Conservation (phyloP, 2,113 vertebrate species). For the Tragelaphus strepsiceros region DNA sequence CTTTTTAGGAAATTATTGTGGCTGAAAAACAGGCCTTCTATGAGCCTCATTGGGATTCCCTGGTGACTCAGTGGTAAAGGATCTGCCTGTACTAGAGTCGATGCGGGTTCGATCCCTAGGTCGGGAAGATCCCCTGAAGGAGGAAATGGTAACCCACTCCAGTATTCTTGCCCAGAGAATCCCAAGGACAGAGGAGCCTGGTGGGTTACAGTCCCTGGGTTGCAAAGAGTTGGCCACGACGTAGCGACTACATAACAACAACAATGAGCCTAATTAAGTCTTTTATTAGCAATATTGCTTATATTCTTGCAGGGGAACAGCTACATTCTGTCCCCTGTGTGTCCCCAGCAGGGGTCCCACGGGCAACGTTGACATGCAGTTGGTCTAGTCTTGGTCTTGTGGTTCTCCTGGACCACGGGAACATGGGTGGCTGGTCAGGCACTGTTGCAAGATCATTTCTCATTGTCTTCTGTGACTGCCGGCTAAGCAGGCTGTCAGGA, state of each 20-base stretch:
- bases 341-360: rapidly evolving
- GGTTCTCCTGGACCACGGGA: background rate
- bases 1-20: background rate
- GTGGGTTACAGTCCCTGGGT: background rate
- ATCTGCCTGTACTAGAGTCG: background rate
- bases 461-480: background rate
- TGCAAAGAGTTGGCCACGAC: background rate
- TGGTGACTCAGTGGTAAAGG: background rate
- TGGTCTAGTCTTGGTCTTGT: background rate
- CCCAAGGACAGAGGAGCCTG: background rate
- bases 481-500: background rate
- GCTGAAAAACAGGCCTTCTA: background rate
- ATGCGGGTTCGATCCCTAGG: rapidly evolving
- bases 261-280: background rate
- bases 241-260: background rate
- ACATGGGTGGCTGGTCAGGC: rapidly evolving
- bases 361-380: rapidly evolving
- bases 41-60: background rate
- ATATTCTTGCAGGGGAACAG: background rate
- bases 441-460: rapidly evolving
- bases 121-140: background rate
- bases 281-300: background rate
- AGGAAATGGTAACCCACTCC: background rate
- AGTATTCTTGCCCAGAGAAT: background rate
- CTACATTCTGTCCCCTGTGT: rapidly evolving